These are phyloP conservation scores for Momotus momota DNA, from an alignment of 2,797 vertebrate genomes.

Conservation along the genomic window DNA sequence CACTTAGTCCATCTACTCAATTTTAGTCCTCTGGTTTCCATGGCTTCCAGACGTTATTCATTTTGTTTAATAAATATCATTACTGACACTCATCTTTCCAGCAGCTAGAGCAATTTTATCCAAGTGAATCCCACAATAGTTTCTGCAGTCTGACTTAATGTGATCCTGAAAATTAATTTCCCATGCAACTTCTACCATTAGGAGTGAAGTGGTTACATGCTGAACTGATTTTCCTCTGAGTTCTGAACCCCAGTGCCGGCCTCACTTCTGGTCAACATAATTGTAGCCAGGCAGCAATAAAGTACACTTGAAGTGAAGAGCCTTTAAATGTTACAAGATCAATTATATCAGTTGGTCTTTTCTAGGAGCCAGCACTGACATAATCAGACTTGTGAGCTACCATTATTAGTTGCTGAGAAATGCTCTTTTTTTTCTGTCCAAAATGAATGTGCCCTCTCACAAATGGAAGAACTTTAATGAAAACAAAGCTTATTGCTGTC, in stretches of 20 bases:
- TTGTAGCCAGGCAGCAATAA: conserved; percentile 54
- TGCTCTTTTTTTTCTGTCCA: neutral
- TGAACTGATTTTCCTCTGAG: conserved; percentile 72
- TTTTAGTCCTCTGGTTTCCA: conserved; percentile 65
- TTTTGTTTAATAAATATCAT: conserved; percentile 82
- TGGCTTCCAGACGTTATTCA: conserved; percentile 74
- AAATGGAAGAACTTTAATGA: neutral
- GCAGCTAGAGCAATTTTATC: conserved; percentile 73
- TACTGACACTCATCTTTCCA: conserved; percentile 74
- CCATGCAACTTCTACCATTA: conserved; percentile 74
- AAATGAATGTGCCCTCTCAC: neutral
- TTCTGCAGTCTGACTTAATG: conserved; percentile 74
- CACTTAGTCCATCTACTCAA: conserved; percentile 33
- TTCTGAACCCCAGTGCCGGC: conserved; percentile 44
- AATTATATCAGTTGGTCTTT: conserved; percentile 71
- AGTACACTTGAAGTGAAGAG: conserved; percentile 35
- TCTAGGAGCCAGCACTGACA: conserved; percentile 46
- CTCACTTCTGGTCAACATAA: conserved; percentile 64
- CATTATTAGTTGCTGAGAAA: conserved; percentile 29
- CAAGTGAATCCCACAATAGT: conserved; percentile 73
- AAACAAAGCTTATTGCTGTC: conserved; percentile 7
- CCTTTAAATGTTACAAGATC: conserved; percentile 67
- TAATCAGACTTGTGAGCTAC: conserved; percentile 41
- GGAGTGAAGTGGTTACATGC: conserved; percentile 67
- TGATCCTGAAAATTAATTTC: conserved; percentile 82